These are phyloP conservation scores for Falco cherrug DNA, from an alignment of 2,797 vertebrate species.

Conservation along the genomic window DNA sequence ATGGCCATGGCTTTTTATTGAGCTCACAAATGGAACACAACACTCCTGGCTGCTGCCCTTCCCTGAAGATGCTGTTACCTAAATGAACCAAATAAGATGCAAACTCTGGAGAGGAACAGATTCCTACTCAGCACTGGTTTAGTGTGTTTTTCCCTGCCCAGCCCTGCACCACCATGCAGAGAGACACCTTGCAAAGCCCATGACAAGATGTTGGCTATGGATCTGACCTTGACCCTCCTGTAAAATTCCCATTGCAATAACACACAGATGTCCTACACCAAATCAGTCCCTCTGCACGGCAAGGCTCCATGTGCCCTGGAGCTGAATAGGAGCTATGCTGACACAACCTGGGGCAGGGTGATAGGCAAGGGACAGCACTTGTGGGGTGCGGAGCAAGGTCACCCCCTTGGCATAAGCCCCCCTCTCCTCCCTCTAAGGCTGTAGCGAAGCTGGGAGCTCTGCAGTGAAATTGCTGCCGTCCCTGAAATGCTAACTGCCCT, in stretches of 20 bases:
- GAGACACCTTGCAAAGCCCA: not conserved
- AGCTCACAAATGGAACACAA: not conserved
- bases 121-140: accelerated
- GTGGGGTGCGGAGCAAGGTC: not conserved
- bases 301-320: accelerated
- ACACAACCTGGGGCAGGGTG: not conserved
- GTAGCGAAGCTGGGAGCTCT: not conserved
- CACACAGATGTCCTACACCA: accelerated
- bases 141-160: not conserved
- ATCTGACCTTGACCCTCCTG: accelerated
- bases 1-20: accelerated
- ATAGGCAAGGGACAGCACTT: not conserved
- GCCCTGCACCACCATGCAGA: not conserved
- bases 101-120: not conserved
- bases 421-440: not conserved
- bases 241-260: not conserved
- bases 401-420: accelerated
- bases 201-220: not conserved
- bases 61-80: not conserved
- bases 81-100: not conserved
- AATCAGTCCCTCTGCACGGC: accelerated
- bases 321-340: not conserved
- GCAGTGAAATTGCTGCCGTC: accelerated
- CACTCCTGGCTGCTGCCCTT: accelerated
- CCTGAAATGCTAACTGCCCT: not conserved